Evolutionary conservation across 2,797 vertebrate species (phyloP), one percentile per base, ranked within the genome.

Genomic region (Coregonus suidteri): DNA sequence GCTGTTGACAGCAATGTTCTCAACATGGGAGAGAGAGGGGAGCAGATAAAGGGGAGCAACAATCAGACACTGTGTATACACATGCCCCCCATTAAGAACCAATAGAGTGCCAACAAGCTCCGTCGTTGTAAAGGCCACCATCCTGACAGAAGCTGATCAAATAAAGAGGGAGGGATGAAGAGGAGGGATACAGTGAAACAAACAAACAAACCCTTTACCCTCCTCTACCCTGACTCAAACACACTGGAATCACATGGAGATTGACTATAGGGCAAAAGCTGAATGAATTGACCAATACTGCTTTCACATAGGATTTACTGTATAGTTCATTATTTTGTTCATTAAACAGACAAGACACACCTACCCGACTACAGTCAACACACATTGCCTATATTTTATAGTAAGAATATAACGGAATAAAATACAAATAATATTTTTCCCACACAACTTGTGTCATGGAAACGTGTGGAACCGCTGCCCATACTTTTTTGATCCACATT

Each of bases 1-100:
- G 90, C 89, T 92, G 92, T 87, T 86, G 88, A 90, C 82, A 81
- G 86, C 81, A 79, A 79, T 84, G 87, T 88, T 84, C 78, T 84
- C 78, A 85, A 85, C 81, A 81, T 80, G 30, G 66, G 51, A 34
- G 70, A 62, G 66, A 75, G 65, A 31, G 59, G 20, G 41, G 77
- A 79, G 73, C 70, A 35, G 79, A 82, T 64, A 35, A 31, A 84
- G 75, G 82, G 79, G 83, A 84, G 78, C 77, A 75, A 88, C 78
- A 86, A 86, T 89, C 85, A 76, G 79, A 83, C 87, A 71, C 75
- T 89, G 84, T 76, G 85, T 91, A 92, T 88, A 91, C 85, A 92
- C 80, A 86, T 1, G 7, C 52, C 86, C 81, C 52, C 85, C 80
- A 86, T 92, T 88, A 87, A 86, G 69, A 86, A 82, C 68, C 75